Conservation (phyloP, 2,888 invertebrate species). For the Parascotia fuliginaria region DNA sequence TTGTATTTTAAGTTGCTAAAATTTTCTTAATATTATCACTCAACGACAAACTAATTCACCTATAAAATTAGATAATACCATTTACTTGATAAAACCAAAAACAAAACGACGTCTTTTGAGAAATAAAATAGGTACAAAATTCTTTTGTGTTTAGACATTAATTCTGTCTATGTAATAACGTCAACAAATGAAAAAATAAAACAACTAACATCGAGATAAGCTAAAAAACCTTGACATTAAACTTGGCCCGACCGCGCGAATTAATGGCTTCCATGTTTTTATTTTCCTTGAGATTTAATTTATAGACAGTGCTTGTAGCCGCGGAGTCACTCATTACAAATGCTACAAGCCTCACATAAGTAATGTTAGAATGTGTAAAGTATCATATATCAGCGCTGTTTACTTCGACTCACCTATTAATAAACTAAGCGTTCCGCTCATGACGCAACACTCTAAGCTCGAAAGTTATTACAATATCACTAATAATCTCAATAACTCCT, state of each 20-base stretch:
- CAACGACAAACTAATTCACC: no score
- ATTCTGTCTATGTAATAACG: constrained; percentile 73
- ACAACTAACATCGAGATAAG: constrained; percentile 83
- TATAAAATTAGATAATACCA: background rate
- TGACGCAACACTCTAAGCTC: constrained; percentile 58
- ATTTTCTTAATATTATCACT: no score
- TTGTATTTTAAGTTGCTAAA: no score
- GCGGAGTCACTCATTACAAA: constrained; percentile 81
- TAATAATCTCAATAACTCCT: constrained; percentile 14
- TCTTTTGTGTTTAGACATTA: constrained; percentile 62
- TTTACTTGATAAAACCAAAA: constrained; percentile 31
- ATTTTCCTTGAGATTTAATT: constrained; percentile 86
- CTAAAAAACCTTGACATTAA: constrained; percentile 85
- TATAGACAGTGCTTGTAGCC: constrained; percentile 77
- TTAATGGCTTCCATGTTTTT: constrained; percentile 86
- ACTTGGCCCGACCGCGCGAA: constrained; percentile 85
- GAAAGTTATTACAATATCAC: constrained; percentile 23
- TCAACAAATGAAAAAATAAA: constrained; percentile 76
- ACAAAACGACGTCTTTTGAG: constrained; percentile 28
- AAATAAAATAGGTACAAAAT: constrained; percentile 50
- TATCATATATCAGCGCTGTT: constrained; percentile 81
- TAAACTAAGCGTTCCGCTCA: constrained; percentile 62
- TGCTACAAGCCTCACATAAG: constrained; percentile 70
- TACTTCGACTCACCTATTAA: constrained; percentile 68
- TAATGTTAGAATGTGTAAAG: constrained; percentile 80